phyloP scores from a whole-genome alignment of 2,113 vertebrate species.

The Carassius carassius region DNA sequence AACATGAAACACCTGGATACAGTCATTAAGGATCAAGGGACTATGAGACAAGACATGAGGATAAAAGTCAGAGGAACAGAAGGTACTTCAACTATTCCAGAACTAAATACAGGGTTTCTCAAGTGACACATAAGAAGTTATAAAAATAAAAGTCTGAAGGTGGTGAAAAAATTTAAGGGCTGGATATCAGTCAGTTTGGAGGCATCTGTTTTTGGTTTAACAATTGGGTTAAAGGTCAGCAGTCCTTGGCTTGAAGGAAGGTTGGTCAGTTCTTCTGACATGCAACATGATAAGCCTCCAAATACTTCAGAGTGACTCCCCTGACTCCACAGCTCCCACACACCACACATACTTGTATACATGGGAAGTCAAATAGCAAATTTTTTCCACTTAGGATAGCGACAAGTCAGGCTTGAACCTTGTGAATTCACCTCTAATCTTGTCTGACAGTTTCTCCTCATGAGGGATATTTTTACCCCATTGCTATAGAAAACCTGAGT shows the following conservation, averaged over 20 bases:
- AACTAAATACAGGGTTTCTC: not conserved
- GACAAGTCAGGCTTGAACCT: conserved; percentile 35
- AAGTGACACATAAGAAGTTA: conserved; percentile 51
- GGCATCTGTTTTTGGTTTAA: conserved; percentile 89
- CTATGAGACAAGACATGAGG: not conserved
- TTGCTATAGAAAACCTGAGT: conserved; percentile 5
- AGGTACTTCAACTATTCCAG: not conserved
- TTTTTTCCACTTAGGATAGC: conserved; percentile 32
- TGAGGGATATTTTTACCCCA: not conserved
- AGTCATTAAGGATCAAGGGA: not conserved
- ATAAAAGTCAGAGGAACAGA: not conserved
- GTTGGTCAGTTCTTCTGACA: conserved; percentile 79
- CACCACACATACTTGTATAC: not conserved
- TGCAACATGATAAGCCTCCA: conserved; percentile 79
- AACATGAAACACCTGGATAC: not conserved
- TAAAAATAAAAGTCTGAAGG: conserved; percentile 49
- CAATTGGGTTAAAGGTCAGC: conserved; percentile 83
- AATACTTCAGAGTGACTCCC: conserved; percentile 71
- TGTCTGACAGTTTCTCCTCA: conserved; percentile 57
- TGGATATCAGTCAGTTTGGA: conserved; percentile 86
- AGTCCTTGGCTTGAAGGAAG: conserved; percentile 81
- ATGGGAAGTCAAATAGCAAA: conserved; percentile 25
- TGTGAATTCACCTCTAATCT: conserved; percentile 73
- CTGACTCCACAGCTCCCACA: conserved; percentile 64
- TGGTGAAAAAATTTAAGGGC: conserved; percentile 78